These are phyloP conservation scores for Zoanthus gigantus DNA, from an alignment of 92 coral and sea anemone genomes.

Conservation along the genomic window DNA sequence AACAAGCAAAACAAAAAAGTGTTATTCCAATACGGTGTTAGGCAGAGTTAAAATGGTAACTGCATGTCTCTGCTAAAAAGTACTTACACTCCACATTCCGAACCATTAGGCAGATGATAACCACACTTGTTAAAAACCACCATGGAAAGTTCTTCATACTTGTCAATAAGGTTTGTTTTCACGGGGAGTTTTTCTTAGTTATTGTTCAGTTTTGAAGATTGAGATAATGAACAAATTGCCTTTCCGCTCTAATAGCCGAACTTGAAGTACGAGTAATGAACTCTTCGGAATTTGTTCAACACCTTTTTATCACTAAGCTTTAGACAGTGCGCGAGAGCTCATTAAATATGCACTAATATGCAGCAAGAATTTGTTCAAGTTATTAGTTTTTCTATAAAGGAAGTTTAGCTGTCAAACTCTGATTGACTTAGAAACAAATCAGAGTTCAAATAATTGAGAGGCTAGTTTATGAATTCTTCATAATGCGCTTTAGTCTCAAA, in stretches of 20 bases:
- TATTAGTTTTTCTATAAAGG: conserved; percentile 47
- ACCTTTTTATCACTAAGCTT: not conserved
- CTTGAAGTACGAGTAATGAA: conserved; percentile 2
- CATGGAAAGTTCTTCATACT: conserved; percentile 21
- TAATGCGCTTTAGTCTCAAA: not conserved
- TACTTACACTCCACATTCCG: conserved; percentile 38
- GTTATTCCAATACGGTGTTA: not conserved
- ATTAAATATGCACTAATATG: conserved; percentile 29
- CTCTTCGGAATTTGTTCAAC: not conserved
- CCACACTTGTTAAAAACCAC: not conserved
- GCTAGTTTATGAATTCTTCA: not conserved
- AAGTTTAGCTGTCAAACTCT: conserved; percentile 39
- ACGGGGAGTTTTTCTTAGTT: not conserved
- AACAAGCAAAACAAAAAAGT: not conserved
- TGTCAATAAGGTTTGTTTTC: not conserved
- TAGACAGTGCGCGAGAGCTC: not conserved
- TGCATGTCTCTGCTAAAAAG: not conserved
- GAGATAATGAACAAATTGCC: not conserved
- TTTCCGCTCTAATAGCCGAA: not conserved
- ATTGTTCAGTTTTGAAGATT: not conserved
- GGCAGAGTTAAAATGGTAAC: not conserved
- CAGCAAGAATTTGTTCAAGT: conserved; percentile 29
- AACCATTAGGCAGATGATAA: conserved; percentile 32
- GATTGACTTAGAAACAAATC: conserved; percentile 35
- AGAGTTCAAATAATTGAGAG: conserved; percentile 32